These are phyloP conservation scores for Aethes cnicana DNA, from an alignment of 2,888 invertebrate genomes.

Conservation along the genomic window DNA sequence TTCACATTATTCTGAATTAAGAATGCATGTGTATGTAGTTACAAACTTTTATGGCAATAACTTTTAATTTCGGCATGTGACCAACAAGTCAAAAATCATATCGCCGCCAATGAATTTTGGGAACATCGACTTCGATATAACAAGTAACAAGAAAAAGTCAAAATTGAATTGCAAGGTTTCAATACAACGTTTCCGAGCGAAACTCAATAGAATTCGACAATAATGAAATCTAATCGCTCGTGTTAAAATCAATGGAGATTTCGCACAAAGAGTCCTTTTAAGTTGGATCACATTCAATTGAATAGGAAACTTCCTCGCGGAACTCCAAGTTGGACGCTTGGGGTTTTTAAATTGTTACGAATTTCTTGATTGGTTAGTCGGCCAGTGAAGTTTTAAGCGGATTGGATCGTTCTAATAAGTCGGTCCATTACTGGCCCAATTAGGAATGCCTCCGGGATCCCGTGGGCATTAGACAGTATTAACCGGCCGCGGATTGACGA, in stretches of 20 bases:
- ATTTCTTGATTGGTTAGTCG: constrained; percentile 28
- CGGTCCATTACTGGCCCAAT: constrained; percentile 27
- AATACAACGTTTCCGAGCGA: background rate
- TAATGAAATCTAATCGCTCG: constrained; percentile 28
- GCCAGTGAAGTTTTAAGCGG: constrained; percentile 28
- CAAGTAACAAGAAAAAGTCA: no score
- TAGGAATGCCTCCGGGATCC: constrained; percentile 10
- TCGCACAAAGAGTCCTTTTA: constrained; percentile 26
- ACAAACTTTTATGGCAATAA: no score
- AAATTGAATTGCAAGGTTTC: no score
- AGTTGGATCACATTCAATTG: constrained; percentile 31
- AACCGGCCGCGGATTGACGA: constrained; percentile 5
- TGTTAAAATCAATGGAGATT: constrained; percentile 30
- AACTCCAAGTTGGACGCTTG: constrained; percentile 26
- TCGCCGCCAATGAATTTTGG: no score
- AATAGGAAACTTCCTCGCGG: constrained; percentile 21
- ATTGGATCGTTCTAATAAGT: constrained; percentile 30
- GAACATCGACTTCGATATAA: no score
- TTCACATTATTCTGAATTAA: no score
- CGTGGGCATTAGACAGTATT: constrained; percentile 24
- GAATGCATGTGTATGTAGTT: no score
- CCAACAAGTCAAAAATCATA: no score
- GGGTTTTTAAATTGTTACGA: constrained; percentile 30
- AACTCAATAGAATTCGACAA: constrained; percentile 15
- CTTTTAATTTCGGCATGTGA: no score